These are phyloP conservation scores for Spialia ferax DNA, from an alignment of 2,888 invertebrate species.

Conservation along the genomic window DNA sequence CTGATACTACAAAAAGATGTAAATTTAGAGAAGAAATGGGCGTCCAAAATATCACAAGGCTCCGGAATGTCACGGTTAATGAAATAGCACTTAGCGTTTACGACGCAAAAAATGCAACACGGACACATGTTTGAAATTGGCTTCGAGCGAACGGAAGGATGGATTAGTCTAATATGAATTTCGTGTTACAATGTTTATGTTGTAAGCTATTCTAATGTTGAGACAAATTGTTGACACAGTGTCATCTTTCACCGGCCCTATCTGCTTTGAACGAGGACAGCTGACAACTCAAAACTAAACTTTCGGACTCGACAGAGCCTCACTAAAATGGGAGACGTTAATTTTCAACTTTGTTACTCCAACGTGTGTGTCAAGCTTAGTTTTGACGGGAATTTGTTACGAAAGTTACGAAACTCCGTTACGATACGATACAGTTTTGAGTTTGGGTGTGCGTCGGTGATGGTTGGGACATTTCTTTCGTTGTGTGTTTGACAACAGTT, in stretches of 20 bases:
- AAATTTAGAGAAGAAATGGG: background rate
- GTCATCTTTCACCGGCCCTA: conserved; percentile 81
- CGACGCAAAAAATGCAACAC: conserved; percentile 69
- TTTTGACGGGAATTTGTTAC: conserved; percentile 45
- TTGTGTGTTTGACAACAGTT: conserved; percentile 59
- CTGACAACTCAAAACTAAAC: conserved; percentile 51
- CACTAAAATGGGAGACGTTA: conserved; percentile 23
- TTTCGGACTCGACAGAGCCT: conserved; percentile 44
- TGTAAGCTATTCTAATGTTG: conserved; percentile 75
- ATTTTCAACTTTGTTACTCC: conserved; percentile 53
- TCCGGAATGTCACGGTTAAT: conserved; percentile 67
- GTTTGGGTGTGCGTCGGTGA: conserved; percentile 52
- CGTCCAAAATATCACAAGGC: conserved; percentile 25
- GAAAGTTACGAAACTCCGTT: conserved; percentile 48
- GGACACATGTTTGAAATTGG: conserved; percentile 79
- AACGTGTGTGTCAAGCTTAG: conserved; percentile 42
- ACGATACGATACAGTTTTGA: conserved; percentile 11
- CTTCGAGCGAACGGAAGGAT: conserved; percentile 68
- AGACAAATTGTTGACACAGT: conserved; percentile 84
- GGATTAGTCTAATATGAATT: conserved; percentile 82
- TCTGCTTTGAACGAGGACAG: conserved; percentile 68
- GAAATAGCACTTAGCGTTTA: conserved; percentile 80
- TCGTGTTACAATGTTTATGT: conserved; percentile 80
- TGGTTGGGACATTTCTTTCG: conserved; percentile 69
- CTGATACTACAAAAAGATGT: background rate